Evolutionary conservation across 2,797 vertebrate genomes (phyloP).

Genomic region (Pseudomugil tenellus): DNA sequence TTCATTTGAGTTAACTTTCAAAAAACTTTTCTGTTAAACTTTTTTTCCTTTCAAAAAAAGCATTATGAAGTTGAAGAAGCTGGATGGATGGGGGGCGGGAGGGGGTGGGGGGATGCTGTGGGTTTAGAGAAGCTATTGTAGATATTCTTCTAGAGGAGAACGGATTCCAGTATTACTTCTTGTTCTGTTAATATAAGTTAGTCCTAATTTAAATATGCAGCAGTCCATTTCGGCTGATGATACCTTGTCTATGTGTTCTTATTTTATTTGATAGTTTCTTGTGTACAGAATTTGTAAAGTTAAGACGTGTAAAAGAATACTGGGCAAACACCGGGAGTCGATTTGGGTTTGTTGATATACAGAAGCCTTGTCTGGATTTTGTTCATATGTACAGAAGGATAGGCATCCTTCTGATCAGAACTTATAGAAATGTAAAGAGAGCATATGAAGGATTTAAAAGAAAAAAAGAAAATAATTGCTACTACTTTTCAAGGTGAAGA

Average conservation of each 20-base stretch:
- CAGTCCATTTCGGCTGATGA: conserved; percentile 83
- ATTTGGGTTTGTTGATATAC: conserved; percentile 78
- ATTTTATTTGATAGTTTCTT: conserved; percentile 89
- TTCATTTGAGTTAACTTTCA: conserved; percentile 84
- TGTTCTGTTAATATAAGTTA: conserved; percentile 92
- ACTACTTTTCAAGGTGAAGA: conserved; percentile 85
- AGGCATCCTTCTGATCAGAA: conserved; percentile 69
- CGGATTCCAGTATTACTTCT: conserved; percentile 96
- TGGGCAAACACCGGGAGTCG: conserved; percentile 69
- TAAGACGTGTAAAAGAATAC: conserved; percentile 81
- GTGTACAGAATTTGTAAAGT: conserved; percentile 88
- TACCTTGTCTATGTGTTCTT: conserved; percentile 91
- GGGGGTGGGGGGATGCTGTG: conserved; percentile 59
- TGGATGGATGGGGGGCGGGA: conserved; percentile 43
- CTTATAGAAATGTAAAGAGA: conserved; percentile 81
- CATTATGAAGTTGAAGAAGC: conserved; percentile 63
- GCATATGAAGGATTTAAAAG: conserved; percentile 73
- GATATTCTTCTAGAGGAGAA: conserved; percentile 91
- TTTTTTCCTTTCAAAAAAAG: conserved; percentile 55
- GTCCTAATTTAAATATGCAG: conserved; percentile 97
- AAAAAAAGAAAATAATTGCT: conserved; percentile 71
- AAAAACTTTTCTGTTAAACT: conserved; percentile 45
- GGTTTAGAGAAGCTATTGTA: conserved; percentile 94
- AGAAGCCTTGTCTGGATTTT: conserved; percentile 95
- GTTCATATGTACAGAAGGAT: conserved; percentile 82